Conservation (phyloP, 2,113 vertebrate genomes). For the Lampris incognitus region DNA sequence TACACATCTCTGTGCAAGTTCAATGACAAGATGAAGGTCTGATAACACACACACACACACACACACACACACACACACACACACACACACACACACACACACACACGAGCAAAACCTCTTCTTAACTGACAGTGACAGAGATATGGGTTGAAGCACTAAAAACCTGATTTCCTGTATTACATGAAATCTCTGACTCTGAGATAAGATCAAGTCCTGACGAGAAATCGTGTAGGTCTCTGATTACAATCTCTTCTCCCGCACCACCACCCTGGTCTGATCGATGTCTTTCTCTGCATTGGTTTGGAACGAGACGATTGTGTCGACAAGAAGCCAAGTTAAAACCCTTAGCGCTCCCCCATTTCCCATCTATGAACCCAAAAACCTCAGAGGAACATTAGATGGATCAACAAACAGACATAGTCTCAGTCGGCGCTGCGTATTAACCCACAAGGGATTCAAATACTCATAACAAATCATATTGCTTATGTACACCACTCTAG, state of each 20-base stretch:
- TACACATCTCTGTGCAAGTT: neutral
- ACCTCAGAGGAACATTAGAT: slow-evolving; percentile 2
- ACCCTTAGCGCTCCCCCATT: neutral
- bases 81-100: slow-evolving; percentile 1
- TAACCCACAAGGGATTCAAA: neutral
- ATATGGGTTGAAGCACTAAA: slow-evolving; percentile 15
- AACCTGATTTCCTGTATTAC: slow-evolving; percentile 25
- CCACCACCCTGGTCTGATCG: slow-evolving; percentile 8
- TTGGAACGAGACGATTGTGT: neutral
- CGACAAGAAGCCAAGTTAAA: neutral
- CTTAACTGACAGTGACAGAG: slow-evolving; percentile 14
- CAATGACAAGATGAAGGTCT: neutral
- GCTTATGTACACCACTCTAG: neutral
- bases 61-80: slow-evolving; percentile 2
- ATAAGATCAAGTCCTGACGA: slow-evolving; percentile 32
- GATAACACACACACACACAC: neutral
- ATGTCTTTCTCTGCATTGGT: slow-evolving; percentile 20
- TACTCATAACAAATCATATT: neutral
- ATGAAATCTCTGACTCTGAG: slow-evolving; percentile 10
- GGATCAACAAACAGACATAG: slow-evolving; percentile 3
- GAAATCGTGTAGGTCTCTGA: slow-evolving; percentile 45
- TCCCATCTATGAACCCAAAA: neutral
- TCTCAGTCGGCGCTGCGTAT: neutral
- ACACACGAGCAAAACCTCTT: neutral
- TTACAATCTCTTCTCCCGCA: slow-evolving; percentile 34